A percentile compares a stretch with the other conserved stretches of the same genome.
Conservation (phyloP, 2,113 vertebrate genomes). For the Brachyistius frenatus region DNA sequence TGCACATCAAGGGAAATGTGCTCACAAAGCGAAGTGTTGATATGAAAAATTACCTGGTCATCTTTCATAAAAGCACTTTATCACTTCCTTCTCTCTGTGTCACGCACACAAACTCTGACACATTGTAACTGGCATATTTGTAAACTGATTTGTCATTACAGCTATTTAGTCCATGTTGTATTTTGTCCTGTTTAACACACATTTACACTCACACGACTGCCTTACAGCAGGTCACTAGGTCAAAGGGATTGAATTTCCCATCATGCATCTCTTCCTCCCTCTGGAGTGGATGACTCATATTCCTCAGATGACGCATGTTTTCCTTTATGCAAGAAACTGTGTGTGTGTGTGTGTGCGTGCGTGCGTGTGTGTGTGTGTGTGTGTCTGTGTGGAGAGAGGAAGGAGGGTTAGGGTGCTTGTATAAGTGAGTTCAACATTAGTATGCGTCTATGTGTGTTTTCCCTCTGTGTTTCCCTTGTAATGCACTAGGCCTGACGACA, state of each 20-base stretch:
- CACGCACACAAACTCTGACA: background rate
- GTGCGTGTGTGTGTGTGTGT: background rate
- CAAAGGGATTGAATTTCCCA: constrained; percentile 34
- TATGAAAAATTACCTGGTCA: background rate
- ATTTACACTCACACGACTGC: background rate
- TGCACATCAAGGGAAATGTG: constrained; percentile 18
- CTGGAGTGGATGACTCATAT: constrained; percentile 62
- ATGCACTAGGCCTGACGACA: constrained; percentile 82
- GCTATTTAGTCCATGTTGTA: background rate
- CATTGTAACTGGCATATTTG: background rate
- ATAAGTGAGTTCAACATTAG: too few relatives aligned
- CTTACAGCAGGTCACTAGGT: constrained; percentile 43
- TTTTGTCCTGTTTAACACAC: background rate
- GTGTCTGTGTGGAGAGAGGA: too few relatives aligned
- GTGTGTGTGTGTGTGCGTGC: background rate
- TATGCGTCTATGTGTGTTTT: background rate
- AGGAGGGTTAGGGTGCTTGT: too few relatives aligned
- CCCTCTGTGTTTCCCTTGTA: constrained; percentile 57
- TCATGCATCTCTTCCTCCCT: constrained; percentile 41
- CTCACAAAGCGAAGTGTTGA: constrained; percentile 14
- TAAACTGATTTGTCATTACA: background rate
- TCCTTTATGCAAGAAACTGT: background rate
- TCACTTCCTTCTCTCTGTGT: background rate
- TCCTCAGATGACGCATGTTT: constrained; percentile 68
- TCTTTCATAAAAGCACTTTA: background rate